Evolutionary conservation across 1,140 invertebrate species (phyloP), one percentile per base, ranked within the genome.

Genomic region (Pseudachorutes palmiensis): DNA sequence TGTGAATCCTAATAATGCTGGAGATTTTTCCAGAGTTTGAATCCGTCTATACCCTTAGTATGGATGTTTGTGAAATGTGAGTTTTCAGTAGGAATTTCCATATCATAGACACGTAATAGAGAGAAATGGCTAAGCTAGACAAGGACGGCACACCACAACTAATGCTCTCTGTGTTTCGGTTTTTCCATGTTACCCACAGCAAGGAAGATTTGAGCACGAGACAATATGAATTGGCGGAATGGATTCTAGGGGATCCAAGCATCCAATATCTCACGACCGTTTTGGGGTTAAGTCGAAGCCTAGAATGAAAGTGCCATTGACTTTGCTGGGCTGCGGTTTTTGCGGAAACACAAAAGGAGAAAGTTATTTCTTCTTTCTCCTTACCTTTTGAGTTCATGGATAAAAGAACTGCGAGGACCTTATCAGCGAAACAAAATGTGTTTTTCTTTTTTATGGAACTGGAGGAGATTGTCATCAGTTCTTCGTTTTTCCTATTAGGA

Each of bases 391-490:
- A 41, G 36, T 41, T 41, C 36, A 41, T 41, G 36, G n/a, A n/a
- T n/a, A n/a, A 26, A 55, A 24, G 24, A 22, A 55, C 9, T 14
- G 24, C 3, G 24, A 26, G 24, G 51, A 55, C 14, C 51, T 55
- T 55, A 55, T 55, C 51, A 55, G 51, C 12, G 51, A 55, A 55
- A 26, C 51, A 55, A 55, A 55, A 55, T 55, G 51, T 55, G 51
- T 55, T 55, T 55, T 55, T 55, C 51, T 55, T 55, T 55, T 55
- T 55, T 55, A 55, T 55, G 51, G 51, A 55, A 55, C 51, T 12
- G 24, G 24, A 55, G 51, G 24, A 55, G 51, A 55, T 55, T 55
- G 51, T 55, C 51, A 55, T 55, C 51, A 55, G 51, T 55, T 55
- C 24, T 55, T 24, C 14, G 51, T 55, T 55, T 55, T 55, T 55